These are phyloP conservation scores for Patella vulgata DNA, from an alignment of 1,140 invertebrate genomes.

Conservation along the genomic window DNA sequence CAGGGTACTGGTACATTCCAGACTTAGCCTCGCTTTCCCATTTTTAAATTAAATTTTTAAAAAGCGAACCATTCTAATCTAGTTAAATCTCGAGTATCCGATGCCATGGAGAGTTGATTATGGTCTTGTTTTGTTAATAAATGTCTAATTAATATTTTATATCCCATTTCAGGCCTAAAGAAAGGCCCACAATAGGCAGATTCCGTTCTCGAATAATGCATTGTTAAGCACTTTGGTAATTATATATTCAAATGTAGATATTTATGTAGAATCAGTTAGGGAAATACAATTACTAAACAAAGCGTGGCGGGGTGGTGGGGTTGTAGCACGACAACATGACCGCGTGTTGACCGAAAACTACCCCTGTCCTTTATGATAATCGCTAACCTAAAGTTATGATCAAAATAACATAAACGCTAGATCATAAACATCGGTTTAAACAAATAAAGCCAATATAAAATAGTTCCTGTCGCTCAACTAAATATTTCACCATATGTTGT, in stretches of 20 bases:
- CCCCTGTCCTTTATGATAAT: neutral
- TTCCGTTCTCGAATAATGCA: no score
- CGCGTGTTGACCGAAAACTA: neutral
- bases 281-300: neutral
- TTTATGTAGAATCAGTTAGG: neutral
- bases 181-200: no score
- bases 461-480: neutral
- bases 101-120: no score
- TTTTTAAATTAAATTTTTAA: no score
- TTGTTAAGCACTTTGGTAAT: no score
- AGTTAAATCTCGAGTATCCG: no score
- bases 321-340: neutral
- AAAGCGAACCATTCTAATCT: no score
- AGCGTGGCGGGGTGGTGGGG: neutral
- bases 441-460: neutral
- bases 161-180: no score
- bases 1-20: no score
- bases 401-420: neutral
- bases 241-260: neutral
- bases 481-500: neutral
- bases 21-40: no score
- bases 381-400: neutral
- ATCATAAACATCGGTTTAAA: conserved; percentile 4
- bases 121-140: no score
- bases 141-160: no score